Evolutionary conservation across 2,888 invertebrate genomes (phyloP), one percentile per base, ranked within the genome.

Genomic region (Nomada hirtipes): DNA sequence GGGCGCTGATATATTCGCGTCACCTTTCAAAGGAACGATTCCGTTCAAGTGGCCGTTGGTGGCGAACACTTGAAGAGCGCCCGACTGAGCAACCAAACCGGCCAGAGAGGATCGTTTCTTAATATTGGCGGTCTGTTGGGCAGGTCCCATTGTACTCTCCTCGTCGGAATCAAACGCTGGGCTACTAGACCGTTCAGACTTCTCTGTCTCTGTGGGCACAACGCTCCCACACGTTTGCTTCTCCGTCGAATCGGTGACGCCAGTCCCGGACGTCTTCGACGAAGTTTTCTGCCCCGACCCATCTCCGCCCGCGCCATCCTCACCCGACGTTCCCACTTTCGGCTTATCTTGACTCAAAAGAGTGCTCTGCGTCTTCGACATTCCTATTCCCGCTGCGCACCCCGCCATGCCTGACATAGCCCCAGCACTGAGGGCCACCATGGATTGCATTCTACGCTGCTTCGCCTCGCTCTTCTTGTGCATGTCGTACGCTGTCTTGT

Each of bases 391-490:
- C 0, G 98, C 98, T 0, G 98, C 97, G 74, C 97, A 95, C 0
- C 97, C 97, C 0, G 98, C 97, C 97, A 98, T 98, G 0, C 98
- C 98, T 0, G 97, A 96, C 97, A 98, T 98, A 0, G 98, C 97
- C 0, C 98, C 98, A 0, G 98, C 98, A 91, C 97, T 97, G 81
- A 98, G 94, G 0, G 98, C 98, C 13, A 98, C 98, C 97, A 98
- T 98, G 10, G 98, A 98, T 90, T 98, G 98, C 97, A 98, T 98
- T 94, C 99, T 98, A 47, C 98, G 96, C 92, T 99, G 98, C 90
- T 99, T 99, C 0, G 98, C 98, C 94, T 98, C 98, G 89, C 99
- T 98, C 92, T 98, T 98, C 93, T 98, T 98, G 93, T 99, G 99
- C 97, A 99, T 98, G 89, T 98, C 98, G 92, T 98, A 98, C 9